A percentile compares a stretch with the other conserved stretches of the same genome.
Conservation (phyloP, 2,113 vertebrate genomes). For the Peromyscus californicus region DNA sequence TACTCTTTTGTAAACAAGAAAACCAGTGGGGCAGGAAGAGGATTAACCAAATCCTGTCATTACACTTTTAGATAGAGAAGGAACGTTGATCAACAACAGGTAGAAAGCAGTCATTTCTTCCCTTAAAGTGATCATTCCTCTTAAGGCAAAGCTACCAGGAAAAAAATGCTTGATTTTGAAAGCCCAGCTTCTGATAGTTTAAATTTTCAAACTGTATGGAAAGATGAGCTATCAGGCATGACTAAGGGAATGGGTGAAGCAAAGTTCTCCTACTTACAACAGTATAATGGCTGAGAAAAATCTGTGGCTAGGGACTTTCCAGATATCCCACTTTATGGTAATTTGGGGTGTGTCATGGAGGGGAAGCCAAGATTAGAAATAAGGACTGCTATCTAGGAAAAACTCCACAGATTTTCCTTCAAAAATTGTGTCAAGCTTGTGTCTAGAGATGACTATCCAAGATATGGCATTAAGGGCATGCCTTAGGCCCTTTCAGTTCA, state of each 20-base stretch:
- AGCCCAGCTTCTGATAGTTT: background rate
- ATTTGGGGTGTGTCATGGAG: background rate
- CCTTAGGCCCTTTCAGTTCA: background rate
- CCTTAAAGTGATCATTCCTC: background rate
- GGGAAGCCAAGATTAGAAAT: background rate
- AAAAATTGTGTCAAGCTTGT: background rate
- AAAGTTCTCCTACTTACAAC: background rate
- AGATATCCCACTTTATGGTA: background rate
- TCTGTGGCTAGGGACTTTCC: background rate
- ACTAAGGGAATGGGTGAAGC: background rate
- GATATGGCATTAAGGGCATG: background rate
- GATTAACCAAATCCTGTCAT: background rate
- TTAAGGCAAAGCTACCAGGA: too few species aligned
- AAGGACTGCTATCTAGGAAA: background rate
- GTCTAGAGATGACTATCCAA: background rate
- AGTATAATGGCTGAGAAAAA: background rate
- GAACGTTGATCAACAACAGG: background rate
- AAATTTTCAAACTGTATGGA: background rate
- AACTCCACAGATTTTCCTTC: background rate
- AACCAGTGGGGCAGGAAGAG: background rate
- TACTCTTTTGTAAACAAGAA: background rate
- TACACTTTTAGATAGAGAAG: background rate
- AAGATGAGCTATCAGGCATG: background rate
- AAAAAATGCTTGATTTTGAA: background rate
- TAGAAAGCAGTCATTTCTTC: background rate